Percentiles rank a stretch among this genome's conserved stretches.
phyloP scores from a whole-genome alignment of 2,113 vertebrate species.

The Montifringilla adamsi region DNA sequence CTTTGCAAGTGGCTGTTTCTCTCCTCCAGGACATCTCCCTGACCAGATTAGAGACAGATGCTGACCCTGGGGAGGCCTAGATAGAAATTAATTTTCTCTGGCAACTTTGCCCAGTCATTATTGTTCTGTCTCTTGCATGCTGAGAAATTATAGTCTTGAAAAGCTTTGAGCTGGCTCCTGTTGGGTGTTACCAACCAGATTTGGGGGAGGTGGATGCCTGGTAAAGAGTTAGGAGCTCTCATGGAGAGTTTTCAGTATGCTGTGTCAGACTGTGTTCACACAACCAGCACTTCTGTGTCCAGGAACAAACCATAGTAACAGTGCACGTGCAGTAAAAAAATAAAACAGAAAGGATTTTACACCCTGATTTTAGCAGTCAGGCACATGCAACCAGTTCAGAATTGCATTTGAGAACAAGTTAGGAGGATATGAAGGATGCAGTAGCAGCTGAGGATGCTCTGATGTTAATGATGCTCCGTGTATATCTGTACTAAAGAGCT shows the following conservation, averaged over 20 bases:
- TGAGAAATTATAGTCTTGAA: background rate
- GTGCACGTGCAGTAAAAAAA: background rate
- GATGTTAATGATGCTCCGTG: background rate
- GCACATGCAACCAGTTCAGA: background rate
- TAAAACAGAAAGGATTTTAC: background rate
- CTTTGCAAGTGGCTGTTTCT: background rate
- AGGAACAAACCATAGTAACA: background rate
- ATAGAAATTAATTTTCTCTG: background rate
- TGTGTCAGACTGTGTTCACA: background rate
- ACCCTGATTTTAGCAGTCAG: background rate
- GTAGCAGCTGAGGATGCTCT: background rate
- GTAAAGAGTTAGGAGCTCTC: background rate
- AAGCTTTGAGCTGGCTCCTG: background rate
- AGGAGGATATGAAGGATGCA: background rate
- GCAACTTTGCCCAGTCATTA: background rate
- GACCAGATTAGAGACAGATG: background rate
- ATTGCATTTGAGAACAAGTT: background rate
- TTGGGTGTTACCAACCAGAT: background rate
- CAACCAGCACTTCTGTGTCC: background rate
- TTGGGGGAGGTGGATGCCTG: background rate
- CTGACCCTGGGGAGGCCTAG: background rate
- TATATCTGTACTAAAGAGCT: conserved; percentile 11
- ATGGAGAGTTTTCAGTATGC: background rate
- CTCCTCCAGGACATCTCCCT: background rate
- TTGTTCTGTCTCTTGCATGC: background rate